Percentiles rank a stretch among this genome's conserved stretches.
Conservation (phyloP, 2,797 vertebrate species). For the Odontamblyopus lacepedii region DNA sequence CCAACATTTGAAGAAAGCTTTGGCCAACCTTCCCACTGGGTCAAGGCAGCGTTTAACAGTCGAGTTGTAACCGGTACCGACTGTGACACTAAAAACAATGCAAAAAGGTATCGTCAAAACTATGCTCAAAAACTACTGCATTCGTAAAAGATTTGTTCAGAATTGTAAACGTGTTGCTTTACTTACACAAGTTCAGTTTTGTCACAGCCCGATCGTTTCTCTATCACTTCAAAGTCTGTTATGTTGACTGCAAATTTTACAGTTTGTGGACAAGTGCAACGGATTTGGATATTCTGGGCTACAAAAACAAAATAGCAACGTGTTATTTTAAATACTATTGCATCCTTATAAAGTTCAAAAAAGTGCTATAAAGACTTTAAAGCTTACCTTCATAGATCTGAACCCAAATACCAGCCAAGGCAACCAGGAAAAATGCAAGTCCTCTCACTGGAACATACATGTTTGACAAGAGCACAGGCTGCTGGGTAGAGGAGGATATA, state of each 20-base stretch:
- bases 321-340: background rate
- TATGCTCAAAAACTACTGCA: too few species aligned
- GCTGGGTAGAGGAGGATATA: slow-evolving; percentile 8
- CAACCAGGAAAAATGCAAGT: slow-evolving; percentile 29
- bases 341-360: background rate
- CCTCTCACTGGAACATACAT: slow-evolving; percentile 58
- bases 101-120: background rate
- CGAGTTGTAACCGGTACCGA: slow-evolving; percentile 16
- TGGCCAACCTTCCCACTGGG: slow-evolving; percentile 37
- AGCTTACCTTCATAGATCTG: slow-evolving; percentile 59
- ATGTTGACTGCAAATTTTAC: slow-evolving; percentile 41
- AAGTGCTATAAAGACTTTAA: background rate
- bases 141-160: background rate
- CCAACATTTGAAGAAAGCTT: slow-evolving; percentile 69
- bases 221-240: slow-evolving; percentile 64
- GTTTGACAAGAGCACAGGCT: slow-evolving; percentile 24
- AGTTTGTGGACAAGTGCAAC: slow-evolving; percentile 45
- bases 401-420: slow-evolving; percentile 48
- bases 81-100: slow-evolving; percentile 59
- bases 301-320: slow-evolving; percentile 11
- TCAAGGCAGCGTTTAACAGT: slow-evolving; percentile 53
- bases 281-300: slow-evolving; percentile 43
- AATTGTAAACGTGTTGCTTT: background rate
- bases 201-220: slow-evolving; percentile 54
- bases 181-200: slow-evolving; percentile 74